Conservation (phyloP, 2,888 invertebrate genomes). For the Crepidodera aurea region DNA sequence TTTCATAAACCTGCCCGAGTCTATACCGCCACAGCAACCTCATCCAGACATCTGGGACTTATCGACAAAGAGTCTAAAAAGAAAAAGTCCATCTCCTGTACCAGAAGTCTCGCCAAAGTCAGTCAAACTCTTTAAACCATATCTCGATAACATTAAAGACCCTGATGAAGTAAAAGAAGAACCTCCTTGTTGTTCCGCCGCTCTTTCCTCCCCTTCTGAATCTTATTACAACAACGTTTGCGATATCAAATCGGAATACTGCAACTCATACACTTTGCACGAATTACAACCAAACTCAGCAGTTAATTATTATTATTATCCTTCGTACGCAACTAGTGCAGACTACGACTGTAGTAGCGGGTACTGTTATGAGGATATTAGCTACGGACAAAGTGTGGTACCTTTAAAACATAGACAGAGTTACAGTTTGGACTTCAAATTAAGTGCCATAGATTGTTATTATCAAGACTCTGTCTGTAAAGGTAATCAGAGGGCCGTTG, state of each 20-base stretch:
- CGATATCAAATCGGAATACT: slow-evolving; percentile 50
- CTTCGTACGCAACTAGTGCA: slow-evolving; percentile 47
- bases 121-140: slow-evolving; percentile 80
- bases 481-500: slow-evolving; percentile 62
- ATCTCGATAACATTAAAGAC: slow-evolving; percentile 71
- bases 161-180: slow-evolving; percentile 41
- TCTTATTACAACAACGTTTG: slow-evolving; percentile 48
- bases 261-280: slow-evolving; percentile 53
- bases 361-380: slow-evolving; percentile 47
- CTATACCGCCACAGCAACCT: slow-evolving; percentile 38
- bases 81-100: slow-evolving; percentile 45
- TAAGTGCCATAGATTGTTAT: slow-evolving; percentile 65
- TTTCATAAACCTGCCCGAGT: slow-evolving; percentile 17
- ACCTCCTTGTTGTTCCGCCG: slow-evolving; percentile 55
- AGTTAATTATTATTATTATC: slow-evolving; percentile 60
- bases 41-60: slow-evolving; percentile 60
- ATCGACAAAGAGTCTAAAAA: slow-evolving; percentile 52
- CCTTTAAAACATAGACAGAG: slow-evolving; percentile 57
- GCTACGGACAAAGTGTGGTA: slow-evolving; percentile 36
- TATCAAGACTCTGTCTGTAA: slow-evolving; percentile 64
- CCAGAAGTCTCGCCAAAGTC: slow-evolving; percentile 63
- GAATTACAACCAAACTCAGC: slow-evolving; percentile 61
- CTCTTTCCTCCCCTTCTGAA: slow-evolving; percentile 50
- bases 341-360: slow-evolving; percentile 37
- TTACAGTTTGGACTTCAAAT: slow-evolving; percentile 66